Evolutionary conservation across 2,888 invertebrate genomes (phyloP), one percentile per base, ranked within the genome.

Genomic region (Alcis repandata): DNA sequence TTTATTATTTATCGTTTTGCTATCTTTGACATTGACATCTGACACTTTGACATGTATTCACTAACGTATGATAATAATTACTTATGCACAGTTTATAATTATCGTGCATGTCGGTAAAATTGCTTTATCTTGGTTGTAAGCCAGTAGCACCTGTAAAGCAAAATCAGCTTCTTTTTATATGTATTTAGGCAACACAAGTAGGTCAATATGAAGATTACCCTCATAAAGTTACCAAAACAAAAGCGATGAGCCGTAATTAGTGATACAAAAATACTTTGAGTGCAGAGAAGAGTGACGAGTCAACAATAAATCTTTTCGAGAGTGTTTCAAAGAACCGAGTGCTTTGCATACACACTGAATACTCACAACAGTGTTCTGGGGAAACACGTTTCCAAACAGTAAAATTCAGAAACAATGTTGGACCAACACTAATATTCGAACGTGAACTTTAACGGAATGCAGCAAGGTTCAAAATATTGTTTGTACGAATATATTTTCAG

Each of bases 311-410:
- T 69, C 36, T 62, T 70, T 73, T 48, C 41, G 27, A 38, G 33
- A 73, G 61, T 71, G 57, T 75, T 77, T 77, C 73, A 81, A 79
- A 80, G 79, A 74, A 72, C 64, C 51, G 69, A 70, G 60, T 69
- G 69, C 71, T 53, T 46, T 46, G 36, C 17, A 19, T 40, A 51
- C 38, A 40, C 19, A 51, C 40, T 51, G 36, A 51, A 20, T n/a
- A 74, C 63, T 70, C 69, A 69, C 52, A 67, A 66, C 65, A 64
- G 72, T 73, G 72, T 73, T 79, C 76, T 79, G 76, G 73, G 69
- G 63, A 68, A 68, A 69, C 67, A 72, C 68, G 72, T 77, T 77
- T 77, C 67, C 62, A 70, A 75, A 73, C 70, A 69, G 64, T 71
- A 61, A 73, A 70, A 71, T 70, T 69, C 59, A 41, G 36, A 63